phyloP scores from a whole-genome alignment of 1,140 invertebrate species.

The Conopomorpha cramerella region DNA sequence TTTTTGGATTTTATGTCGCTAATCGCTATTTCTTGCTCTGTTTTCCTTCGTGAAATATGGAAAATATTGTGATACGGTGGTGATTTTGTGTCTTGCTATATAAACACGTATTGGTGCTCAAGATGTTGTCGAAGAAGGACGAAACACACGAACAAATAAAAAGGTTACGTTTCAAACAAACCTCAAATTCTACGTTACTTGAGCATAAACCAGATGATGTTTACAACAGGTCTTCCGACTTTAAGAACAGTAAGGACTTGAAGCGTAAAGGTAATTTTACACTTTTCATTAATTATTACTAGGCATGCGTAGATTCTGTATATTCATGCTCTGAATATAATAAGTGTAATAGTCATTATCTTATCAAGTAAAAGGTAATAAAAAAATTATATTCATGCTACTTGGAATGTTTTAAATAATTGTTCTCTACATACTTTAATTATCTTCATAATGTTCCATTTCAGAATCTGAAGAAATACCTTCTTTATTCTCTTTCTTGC shows the following conservation, averaged over 20 bases:
- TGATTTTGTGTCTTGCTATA: too few relatives aligned
- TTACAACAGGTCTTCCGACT: constrained; percentile 8
- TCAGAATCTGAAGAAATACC: constrained; percentile 47
- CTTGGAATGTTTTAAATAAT: too few relatives aligned
- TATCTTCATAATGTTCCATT: constrained; percentile 11
- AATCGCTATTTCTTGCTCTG: too few relatives aligned
- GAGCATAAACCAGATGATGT: constrained; percentile 13
- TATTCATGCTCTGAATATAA: too few relatives aligned
- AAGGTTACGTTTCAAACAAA: constrained; percentile 41
- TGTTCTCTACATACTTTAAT: background rate
- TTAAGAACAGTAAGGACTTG: constrained; percentile 26
- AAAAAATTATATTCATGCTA: too few relatives aligned
- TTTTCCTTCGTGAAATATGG: too few relatives aligned
- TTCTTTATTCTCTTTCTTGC: constrained; percentile 76
- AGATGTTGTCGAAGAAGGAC: constrained; percentile 37
- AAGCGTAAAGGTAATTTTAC: constrained; percentile 34
- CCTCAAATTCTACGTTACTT: constrained; percentile 27
- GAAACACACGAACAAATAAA: constrained; percentile 37
- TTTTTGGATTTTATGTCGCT: too few relatives aligned
- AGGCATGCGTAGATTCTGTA: background rate
- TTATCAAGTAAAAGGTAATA: too few relatives aligned
- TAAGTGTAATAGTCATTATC: too few relatives aligned
- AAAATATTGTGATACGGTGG: too few relatives aligned
- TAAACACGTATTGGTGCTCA: too few relatives aligned
- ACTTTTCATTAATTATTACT: background rate